Evolutionary conservation across 2,888 invertebrate genomes (phyloP).

Genomic region (Trissoscelio sp.): DNA sequence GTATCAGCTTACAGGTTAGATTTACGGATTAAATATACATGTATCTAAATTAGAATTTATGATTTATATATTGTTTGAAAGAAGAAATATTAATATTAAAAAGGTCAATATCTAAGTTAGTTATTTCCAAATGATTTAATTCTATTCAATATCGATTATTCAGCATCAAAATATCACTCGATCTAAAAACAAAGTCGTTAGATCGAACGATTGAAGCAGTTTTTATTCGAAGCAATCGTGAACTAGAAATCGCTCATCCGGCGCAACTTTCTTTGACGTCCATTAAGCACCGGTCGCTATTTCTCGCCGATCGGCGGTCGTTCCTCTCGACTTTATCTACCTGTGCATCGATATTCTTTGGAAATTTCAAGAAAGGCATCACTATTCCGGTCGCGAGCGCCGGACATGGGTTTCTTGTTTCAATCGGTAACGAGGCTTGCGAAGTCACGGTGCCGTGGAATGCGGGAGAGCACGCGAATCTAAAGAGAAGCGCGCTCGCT

Average conservation of each 20-base stretch:
- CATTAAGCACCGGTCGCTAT: slow-evolving; percentile 2
- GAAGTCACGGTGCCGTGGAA: slow-evolving; percentile 66
- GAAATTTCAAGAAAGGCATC: slow-evolving; percentile 69
- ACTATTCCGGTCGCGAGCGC: slow-evolving; percentile 71
- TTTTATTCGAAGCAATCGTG: neutral
- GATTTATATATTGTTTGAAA: too few relatives aligned
- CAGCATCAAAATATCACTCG: too few relatives aligned
- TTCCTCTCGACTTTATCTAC: slow-evolving; percentile 30
- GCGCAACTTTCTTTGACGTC: slow-evolving; percentile 23
- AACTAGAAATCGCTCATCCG: slow-evolving; percentile 19
- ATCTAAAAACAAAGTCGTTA: too few relatives aligned
- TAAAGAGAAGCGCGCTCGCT: slow-evolving; percentile 63
- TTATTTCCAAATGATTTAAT: too few relatives aligned
- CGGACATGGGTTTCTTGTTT: slow-evolving; percentile 73
- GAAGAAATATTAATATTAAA: too few relatives aligned
- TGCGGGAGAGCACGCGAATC: slow-evolving; percentile 67
- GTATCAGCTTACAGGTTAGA: too few relatives aligned
- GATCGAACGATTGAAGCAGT: too few relatives aligned
- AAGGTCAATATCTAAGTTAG: too few relatives aligned
- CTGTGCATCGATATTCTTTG: slow-evolving; percentile 61
- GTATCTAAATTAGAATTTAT: too few relatives aligned
- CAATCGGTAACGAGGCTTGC: slow-evolving; percentile 74
- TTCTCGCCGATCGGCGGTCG: slow-evolving; percentile 23
- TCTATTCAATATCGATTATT: too few relatives aligned
- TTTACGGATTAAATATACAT: too few relatives aligned